Base-by-base conservation (phyloP, 2,113 vertebrate genomes). In the Oncorhynchus masou region DNA sequence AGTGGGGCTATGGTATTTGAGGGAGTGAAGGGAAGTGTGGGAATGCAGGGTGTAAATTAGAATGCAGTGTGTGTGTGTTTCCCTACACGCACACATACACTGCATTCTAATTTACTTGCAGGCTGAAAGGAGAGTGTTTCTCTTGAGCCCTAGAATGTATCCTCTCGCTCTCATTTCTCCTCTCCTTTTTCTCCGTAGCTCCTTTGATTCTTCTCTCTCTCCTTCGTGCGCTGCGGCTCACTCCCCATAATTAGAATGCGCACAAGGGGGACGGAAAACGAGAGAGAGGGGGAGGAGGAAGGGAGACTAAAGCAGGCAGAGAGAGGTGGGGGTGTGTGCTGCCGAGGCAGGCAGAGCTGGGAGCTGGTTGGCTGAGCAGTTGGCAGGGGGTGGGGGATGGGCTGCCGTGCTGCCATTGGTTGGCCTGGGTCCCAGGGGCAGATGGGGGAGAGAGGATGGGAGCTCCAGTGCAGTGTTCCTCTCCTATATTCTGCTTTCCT, bases 191-290 rank as follows among this genome's bases (percentile, higher is more conserved):
- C 39, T 48, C 27, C 27, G 34, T 45, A 70, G 72, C 39, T 79
- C 70, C 77, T 83, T 83, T 86, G 81, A 86, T 86, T 83, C 74
- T 59, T 71, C 76, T 76, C 78, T 59, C 74, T 77, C 75, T 34
- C 74, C 79, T 71, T 68, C 72, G 74, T 49, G 68, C 24, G 75
- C 75, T 73, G 77, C 79, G 67, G 79, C 79, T 81, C 82, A 77
- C 81, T 83, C 79, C 74, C 79, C 82, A 69, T 86, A 86, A 86
- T 86, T 86, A 86, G 84, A 83, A 81, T 82, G 75, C 79, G 81
- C 82, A 84, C 78, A 59, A 75, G 74, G 65, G 74, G 75, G 57
- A 49, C 29, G 45, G 70, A 72, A 12, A 25, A 39, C 8, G 64
- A 22, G 31, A 11, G 15, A 22, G 49, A 29, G 20, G 24, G n/a